Percentiles rank a stretch among this genome's conserved stretches.
Conservation (phyloP, 2,113 vertebrate species). For the Loxodonta africana region DNA sequence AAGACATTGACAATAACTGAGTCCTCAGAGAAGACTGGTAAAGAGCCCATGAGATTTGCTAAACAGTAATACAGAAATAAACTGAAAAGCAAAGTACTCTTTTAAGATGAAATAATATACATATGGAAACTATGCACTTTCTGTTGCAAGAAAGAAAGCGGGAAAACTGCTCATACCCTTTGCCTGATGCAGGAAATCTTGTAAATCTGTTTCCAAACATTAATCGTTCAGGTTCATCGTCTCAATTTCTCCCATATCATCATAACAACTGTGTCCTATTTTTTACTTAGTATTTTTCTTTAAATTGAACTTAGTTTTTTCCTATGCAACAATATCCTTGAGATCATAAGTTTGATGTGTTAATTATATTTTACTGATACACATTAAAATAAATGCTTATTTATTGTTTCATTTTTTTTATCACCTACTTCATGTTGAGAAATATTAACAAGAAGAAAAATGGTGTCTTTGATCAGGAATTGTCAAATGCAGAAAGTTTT, state of each 20-base stretch:
- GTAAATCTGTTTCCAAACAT: not conserved
- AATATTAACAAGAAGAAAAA: not conserved
- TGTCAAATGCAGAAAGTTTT: not conserved
- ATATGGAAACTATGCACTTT: not conserved
- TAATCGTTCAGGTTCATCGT: not conserved
- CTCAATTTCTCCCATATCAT: not conserved
- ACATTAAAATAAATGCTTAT: not conserved
- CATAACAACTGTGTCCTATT: not conserved
- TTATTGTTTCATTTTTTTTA: not conserved
- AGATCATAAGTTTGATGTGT: not conserved
- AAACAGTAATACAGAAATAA: not conserved
- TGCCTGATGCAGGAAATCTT: not conserved
- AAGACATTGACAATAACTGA: constrained; percentile 17
- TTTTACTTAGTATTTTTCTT: not conserved
- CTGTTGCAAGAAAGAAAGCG: not conserved
- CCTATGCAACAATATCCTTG: not conserved
- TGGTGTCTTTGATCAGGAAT: not conserved
- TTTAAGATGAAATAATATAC: not conserved
- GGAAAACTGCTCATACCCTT: not conserved
- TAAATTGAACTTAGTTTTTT: constrained; percentile 27
- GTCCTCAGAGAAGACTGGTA: not conserved
- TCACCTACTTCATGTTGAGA: not conserved
- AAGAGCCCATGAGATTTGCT: not conserved
- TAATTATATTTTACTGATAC: not conserved
- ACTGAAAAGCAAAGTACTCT: not conserved